A percentile compares a stretch with the other conserved stretches of the same genome.
Conservation (phyloP, 2,797 vertebrate genomes). For the Crenichthys baileyi region DNA sequence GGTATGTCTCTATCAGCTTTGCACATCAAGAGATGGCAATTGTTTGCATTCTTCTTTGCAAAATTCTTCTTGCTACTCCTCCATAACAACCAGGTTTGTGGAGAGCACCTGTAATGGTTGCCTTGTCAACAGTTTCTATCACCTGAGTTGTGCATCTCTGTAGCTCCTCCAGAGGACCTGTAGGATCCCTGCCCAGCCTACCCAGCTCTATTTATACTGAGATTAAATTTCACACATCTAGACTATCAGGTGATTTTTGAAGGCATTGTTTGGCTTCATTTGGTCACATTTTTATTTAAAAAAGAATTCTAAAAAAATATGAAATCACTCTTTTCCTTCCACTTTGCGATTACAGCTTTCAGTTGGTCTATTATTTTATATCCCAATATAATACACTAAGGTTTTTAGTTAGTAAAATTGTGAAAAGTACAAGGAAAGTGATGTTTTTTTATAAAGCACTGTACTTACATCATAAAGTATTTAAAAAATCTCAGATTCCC, state of each 20-base stretch:
- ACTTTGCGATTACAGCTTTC: neutral
- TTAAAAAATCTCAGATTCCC: neutral
- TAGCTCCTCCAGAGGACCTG: neutral
- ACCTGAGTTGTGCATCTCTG: neutral
- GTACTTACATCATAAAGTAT: neutral
- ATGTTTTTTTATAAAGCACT: neutral
- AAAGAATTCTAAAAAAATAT: neutral
- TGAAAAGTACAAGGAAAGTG: neutral
- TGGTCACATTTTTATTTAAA: neutral
- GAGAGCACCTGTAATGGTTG: neutral
- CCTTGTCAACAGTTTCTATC: neutral
- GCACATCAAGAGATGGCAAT: neutral
- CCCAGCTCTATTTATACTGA: too few relatives aligned
- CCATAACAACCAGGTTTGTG: neutral
- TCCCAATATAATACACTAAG: neutral
- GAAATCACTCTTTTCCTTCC: neutral
- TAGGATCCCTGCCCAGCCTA: neutral
- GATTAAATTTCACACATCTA: neutral
- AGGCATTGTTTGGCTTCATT: neutral
- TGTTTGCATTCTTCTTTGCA: neutral
- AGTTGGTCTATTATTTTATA: neutral
- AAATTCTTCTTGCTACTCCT: neutral
- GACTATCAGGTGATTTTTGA: neutral
- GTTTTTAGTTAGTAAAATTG: neutral
- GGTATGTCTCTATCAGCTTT: neutral